phyloP scores from a whole-genome alignment of 2,797 vertebrate genomes.

The Halcyon smyrnensis region DNA sequence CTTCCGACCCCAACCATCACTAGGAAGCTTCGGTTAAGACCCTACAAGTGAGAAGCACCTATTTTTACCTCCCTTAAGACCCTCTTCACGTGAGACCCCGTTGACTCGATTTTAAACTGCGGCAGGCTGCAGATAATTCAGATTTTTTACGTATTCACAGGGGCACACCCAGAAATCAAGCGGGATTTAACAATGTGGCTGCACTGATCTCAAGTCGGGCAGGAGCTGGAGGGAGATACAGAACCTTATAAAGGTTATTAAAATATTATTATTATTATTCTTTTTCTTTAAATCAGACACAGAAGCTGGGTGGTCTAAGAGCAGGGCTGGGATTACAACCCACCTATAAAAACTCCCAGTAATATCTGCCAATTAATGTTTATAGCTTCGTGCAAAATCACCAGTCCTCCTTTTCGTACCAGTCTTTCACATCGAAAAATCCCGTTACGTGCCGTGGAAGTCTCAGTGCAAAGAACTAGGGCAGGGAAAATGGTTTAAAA shows the following conservation, averaged over 20 bases:
- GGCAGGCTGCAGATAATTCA: neutral
- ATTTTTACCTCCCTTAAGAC: neutral
- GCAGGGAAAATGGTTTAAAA: neutral
- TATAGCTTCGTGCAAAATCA: neutral
- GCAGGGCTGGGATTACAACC: neutral
- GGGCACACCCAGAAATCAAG: neutral
- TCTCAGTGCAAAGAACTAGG: neutral
- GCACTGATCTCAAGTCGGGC: neutral
- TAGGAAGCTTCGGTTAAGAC: neutral
- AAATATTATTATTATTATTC: neutral
- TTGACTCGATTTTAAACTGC: neutral
- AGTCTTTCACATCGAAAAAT: neutral
- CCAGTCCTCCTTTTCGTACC: neutral
- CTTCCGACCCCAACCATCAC: neutral
- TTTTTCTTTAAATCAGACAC: neutral
- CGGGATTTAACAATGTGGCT: neutral
- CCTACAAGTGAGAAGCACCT: neutral
- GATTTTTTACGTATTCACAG: neutral
- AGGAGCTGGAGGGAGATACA: constrained; percentile 15
- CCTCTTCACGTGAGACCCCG: neutral
- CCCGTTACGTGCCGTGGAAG: fast-evolving
- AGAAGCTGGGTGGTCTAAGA: constrained; percentile 63
- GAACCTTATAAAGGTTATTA: constrained; percentile 36
- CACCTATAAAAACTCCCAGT: neutral
- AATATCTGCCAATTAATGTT: neutral